Percentiles rank a stretch among this genome's conserved stretches.
These are phyloP conservation scores for Cephus pulcher DNA, from an alignment of 2,888 invertebrate genomes.

Conservation along the genomic window DNA sequence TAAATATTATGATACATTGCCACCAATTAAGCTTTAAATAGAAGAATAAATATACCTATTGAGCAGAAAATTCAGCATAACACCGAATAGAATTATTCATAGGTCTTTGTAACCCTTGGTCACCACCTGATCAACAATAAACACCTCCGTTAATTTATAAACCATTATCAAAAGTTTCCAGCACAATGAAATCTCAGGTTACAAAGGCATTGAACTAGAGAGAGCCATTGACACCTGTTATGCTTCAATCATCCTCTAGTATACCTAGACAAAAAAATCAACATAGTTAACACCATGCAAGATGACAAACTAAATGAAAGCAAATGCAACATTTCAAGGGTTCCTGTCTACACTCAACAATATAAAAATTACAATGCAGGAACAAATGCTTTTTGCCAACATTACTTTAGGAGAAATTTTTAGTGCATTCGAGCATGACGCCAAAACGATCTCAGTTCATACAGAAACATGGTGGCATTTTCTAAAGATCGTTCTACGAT, in stretches of 20 bases:
- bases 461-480: neutral
- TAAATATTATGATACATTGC: neutral
- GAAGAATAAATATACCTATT: constrained; percentile 45
- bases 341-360: neutral
- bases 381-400: neutral
- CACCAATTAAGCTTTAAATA: neutral
- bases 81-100: constrained; percentile 39
- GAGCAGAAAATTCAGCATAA: constrained; percentile 51
- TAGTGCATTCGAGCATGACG: constrained; percentile 38
- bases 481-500: neutral
- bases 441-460: neutral
- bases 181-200: neutral
- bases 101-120: constrained; percentile 48
- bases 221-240: neutral
- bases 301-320: neutral
- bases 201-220: neutral
- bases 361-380: neutral
- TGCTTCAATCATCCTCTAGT: neutral
- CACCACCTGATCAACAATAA: constrained; percentile 48
- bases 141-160: neutral
- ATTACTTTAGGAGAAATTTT: constrained; percentile 33
- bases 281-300: neutral
- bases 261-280: neutral
- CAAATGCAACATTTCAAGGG: neutral
- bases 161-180: neutral